Base-by-base conservation (phyloP, 2,888 invertebrate species). In the Ormyrus nitidulus region DNA sequence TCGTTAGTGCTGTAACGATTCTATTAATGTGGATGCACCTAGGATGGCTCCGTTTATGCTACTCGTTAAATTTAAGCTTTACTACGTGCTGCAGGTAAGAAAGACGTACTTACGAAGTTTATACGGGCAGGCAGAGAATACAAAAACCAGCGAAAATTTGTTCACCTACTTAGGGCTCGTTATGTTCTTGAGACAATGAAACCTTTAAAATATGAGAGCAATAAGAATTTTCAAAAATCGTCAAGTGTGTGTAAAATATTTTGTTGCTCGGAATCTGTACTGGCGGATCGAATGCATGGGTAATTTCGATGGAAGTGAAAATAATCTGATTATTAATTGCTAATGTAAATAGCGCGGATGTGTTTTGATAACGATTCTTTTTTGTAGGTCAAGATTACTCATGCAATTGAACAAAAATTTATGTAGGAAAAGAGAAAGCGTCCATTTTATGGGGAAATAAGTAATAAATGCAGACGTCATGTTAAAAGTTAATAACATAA, bases 341-440 rank as follows among this genome's bases (percentile, higher is more conserved):
- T 6, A 13, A 64, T 46, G 13, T 56, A 53, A 56, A 73, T 49
- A 5, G 2, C 19, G 34, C 34, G 34, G 34, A 34, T 34, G 34
- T 34, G 34, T 4, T 34, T 34, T 34, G 34, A 34, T 34, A 34
- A 34, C 34, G 34, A 34, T 34, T 34, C 34, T 34, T 44, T 53
- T 72, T 62, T 44, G 53, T 62, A 62, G 71, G 71, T 61, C 71
- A 61, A 10, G 61, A 72, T 72, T 72, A 62, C 61, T 62, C 61
- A 62, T 44, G 71, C 44, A 53, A 51, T 53, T 13, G 53, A n/a
- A 72, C 34, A 59, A 58, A 51, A 72, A 53, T 51, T 66, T 62
- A 62, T 62, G 61, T 53, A 19, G 34, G 44, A 58, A 51, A 72
- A 72, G 71, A 72, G 71, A 72, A 72, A 72, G 44, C 46, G 2